Evolutionary conservation across 2,113 vertebrate genomes (phyloP).

Genomic region (Apteryx owenii): DNA sequence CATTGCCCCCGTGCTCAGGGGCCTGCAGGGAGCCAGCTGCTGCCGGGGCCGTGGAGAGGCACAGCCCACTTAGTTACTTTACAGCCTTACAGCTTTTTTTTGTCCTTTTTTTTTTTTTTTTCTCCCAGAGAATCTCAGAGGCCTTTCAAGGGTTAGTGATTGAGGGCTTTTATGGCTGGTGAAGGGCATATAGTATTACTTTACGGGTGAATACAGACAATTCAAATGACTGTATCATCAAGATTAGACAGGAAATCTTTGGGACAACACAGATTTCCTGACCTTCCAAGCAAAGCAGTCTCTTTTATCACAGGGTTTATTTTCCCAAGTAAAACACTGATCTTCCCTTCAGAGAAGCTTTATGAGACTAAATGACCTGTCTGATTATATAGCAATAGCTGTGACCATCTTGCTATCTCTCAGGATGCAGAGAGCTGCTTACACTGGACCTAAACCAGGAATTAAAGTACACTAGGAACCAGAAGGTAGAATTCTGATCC

Average conservation of each 20-base stretch:
- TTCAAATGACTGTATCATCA: background rate
- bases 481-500: background rate
- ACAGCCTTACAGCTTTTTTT: background rate
- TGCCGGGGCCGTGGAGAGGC: too few relatives aligned
- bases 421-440: background rate
- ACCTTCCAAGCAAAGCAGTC: background rate
- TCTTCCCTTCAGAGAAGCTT: background rate
- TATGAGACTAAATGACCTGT: background rate
- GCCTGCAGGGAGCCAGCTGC: too few relatives aligned
- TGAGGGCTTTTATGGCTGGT: background rate
- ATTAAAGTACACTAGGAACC: background rate
- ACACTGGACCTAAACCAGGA: background rate
- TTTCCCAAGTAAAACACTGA: background rate
- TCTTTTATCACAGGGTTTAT: background rate
- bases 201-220: background rate
- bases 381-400: background rate
- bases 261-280: background rate
- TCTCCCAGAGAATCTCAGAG: background rate
- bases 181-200: background rate
- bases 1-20: too few relatives aligned
- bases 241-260: background rate
- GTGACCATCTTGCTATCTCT: background rate
- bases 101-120: background rate
- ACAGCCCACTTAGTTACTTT: rapidly evolving
- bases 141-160: background rate